Conservation (phyloP, 2,113 vertebrate species). For the Oenanthe oenanthe region DNA sequence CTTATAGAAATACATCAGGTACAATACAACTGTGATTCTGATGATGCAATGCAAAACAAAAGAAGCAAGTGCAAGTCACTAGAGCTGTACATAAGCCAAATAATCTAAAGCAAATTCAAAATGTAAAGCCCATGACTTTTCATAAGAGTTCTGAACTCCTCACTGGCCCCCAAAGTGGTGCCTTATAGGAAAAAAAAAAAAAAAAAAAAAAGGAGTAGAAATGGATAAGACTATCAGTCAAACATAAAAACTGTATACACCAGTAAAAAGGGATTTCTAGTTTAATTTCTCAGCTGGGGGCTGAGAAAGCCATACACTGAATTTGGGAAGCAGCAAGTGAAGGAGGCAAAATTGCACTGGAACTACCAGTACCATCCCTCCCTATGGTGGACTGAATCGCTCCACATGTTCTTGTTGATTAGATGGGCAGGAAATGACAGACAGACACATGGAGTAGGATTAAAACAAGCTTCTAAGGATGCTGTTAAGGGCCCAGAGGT, state of each 20-base stretch:
- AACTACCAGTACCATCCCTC: neutral
- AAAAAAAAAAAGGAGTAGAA: neutral
- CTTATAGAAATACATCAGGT: neutral
- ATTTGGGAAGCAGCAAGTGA: neutral
- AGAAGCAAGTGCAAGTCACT: conserved; percentile 10
- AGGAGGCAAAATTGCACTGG: neutral
- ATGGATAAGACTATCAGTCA: neutral
- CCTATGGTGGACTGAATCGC: neutral
- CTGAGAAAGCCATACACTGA: neutral
- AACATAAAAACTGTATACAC: neutral
- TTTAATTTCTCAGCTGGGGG: neutral
- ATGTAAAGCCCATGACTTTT: neutral
- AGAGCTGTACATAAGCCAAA: neutral
- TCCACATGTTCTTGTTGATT: neutral
- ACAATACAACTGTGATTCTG: neutral
- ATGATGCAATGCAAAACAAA: conserved; percentile 36
- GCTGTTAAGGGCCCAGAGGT: neutral
- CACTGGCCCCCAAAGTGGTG: neutral
- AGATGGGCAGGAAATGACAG: neutral
- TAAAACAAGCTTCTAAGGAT: neutral
- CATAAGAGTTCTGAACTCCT: neutral
- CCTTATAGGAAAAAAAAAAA: neutral
- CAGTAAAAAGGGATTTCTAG: neutral
- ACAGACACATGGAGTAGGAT: neutral
- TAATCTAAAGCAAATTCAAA: neutral